Percentiles rank a stretch among this genome's conserved stretches.
Conservation (phyloP, 2,797 vertebrate species). For the Lutjanus campechanus region DNA sequence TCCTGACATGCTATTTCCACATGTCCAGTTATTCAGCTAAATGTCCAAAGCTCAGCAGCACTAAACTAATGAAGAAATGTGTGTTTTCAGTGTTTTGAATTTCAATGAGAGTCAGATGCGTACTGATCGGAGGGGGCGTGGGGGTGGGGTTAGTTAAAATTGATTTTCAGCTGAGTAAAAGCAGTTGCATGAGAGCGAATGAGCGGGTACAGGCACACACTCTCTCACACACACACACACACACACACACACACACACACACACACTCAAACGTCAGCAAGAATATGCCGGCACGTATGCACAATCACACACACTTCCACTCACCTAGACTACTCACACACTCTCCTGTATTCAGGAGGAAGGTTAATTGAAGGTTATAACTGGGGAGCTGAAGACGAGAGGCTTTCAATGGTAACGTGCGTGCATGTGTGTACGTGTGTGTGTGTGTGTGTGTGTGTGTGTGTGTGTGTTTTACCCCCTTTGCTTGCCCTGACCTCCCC, state of each 20-base stretch:
- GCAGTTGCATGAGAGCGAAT: constrained; percentile 67
- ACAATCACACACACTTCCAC: constrained; percentile 65
- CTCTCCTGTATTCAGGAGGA: constrained; percentile 73
- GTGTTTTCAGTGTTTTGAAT: constrained; percentile 75
- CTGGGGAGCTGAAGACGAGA: constrained; percentile 69
- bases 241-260: constrained; percentile 30
- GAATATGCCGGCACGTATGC: constrained; percentile 57
- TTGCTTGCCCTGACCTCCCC: constrained; percentile 63
- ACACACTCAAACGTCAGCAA: constrained; percentile 36
- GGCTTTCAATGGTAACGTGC: constrained; percentile 59
- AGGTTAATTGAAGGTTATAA: constrained; percentile 86
- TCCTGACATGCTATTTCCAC: constrained; percentile 6
- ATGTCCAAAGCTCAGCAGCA: constrained; percentile 51
- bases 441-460: constrained; percentile 18
- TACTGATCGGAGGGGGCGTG: constrained; percentile 35
- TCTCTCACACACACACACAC: constrained; percentile 27
- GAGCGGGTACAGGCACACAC: constrained; percentile 13
- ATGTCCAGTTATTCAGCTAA: constrained; percentile 35
- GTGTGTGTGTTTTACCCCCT: constrained; percentile 44
- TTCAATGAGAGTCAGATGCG: constrained; percentile 70
- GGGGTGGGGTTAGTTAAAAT: constrained; percentile 63
- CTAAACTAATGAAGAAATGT: constrained; percentile 74
- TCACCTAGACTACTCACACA: constrained; percentile 59
- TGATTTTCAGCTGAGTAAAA: constrained; percentile 77
- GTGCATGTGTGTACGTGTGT: constrained; percentile 32